Evolutionary conservation across 2,113 vertebrate species (phyloP).

Genomic region (Rostratula benghalensis): DNA sequence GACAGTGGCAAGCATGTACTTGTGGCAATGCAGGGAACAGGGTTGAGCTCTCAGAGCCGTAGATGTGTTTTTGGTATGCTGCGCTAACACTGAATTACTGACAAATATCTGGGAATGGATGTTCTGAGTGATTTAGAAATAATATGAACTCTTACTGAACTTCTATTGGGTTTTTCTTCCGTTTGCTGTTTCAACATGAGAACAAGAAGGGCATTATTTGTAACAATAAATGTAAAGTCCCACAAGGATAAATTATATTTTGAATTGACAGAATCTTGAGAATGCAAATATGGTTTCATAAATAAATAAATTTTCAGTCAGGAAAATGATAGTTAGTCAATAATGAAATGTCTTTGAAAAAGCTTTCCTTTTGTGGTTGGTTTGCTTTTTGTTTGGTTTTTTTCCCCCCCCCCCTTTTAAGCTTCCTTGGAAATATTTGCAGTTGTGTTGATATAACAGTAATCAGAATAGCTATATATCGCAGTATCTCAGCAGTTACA

Average conservation of each 20-base stretch:
- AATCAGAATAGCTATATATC: neutral
- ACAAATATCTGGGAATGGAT: slow-evolving; percentile 5
- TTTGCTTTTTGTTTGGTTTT: neutral
- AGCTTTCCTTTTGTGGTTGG: neutral
- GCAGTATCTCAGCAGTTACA: neutral
- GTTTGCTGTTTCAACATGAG: slow-evolving; percentile 17
- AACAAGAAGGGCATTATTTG: slow-evolving; percentile 62
- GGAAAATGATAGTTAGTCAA: slow-evolving; percentile 31
- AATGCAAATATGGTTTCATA: slow-evolving; percentile 17
- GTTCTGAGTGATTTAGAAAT: slow-evolving; percentile 18
- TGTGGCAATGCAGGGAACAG: neutral
- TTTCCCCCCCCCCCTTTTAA: neutral
- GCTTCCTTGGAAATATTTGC: neutral
- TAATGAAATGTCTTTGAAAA: neutral
- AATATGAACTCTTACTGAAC: slow-evolving; percentile 47
- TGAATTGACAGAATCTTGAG: neutral
- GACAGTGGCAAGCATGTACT: neutral
- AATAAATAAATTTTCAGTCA: slow-evolving; percentile 42
- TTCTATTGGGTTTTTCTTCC: slow-evolving; percentile 36
- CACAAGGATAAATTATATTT: neutral
- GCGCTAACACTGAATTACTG: neutral
- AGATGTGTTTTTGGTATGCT: neutral
- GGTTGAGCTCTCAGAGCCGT: neutral
- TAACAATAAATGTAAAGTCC: slow-evolving; percentile 23
- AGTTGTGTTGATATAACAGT: neutral